These are phyloP conservation scores for Oreochromis tanganicae DNA, from an alignment of 2,113 vertebrate species.

Conservation along the genomic window DNA sequence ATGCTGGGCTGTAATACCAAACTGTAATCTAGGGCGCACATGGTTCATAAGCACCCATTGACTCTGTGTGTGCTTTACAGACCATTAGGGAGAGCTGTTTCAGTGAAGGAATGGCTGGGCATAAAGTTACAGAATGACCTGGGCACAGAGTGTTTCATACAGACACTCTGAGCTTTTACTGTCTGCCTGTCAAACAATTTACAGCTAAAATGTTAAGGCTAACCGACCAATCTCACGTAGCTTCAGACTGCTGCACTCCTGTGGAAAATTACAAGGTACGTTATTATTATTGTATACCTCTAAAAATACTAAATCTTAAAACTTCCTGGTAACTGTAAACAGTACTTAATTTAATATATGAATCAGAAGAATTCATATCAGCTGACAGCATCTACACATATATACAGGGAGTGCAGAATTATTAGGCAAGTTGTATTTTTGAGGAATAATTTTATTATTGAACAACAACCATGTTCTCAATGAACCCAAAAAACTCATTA, in stretches of 20 bases:
- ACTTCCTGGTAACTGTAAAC: not conserved
- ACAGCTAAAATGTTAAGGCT: not conserved
- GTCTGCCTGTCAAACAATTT: not conserved
- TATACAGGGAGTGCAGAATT: no score
- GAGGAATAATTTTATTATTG: no score
- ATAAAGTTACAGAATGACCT: conserved; percentile 24
- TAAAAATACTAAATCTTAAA: not conserved
- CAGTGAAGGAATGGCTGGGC: not conserved
- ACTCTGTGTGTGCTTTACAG: conserved; percentile 39
- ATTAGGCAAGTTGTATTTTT: no score
- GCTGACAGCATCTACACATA: conserved; percentile 69
- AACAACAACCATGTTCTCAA: no score
- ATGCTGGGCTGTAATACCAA: conserved; percentile 35
- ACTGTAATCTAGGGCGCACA: conserved; percentile 45
- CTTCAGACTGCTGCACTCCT: not conserved
- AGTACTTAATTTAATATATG: not conserved
- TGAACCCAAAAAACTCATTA: no score
- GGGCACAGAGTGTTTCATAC: not conserved
- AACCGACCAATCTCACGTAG: not conserved
- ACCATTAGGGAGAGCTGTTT: conserved; percentile 37
- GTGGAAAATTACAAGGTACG: not conserved
- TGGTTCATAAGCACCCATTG: conserved; percentile 39
- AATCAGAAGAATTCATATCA: not conserved
- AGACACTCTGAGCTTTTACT: not conserved
- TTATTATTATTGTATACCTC: not conserved